Evolutionary conservation across 2,888 invertebrate genomes (phyloP).

Genomic region (Conus canariensis): DNA sequence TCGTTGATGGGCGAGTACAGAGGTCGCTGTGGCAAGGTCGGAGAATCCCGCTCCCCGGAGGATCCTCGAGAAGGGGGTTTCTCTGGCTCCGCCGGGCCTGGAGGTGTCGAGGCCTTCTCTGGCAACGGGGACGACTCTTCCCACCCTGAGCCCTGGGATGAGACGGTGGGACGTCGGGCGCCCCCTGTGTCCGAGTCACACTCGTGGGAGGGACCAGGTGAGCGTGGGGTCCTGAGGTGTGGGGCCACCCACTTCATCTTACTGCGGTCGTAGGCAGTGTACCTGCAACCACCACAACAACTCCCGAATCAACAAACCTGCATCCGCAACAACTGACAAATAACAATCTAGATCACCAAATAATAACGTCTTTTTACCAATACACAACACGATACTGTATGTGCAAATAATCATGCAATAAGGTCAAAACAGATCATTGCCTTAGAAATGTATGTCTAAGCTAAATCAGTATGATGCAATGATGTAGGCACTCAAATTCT

Average conservation of each 20-base stretch:
- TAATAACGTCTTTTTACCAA: no score
- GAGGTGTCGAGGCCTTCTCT: neutral
- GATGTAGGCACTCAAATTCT: no score
- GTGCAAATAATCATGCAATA: no score
- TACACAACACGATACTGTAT: no score
- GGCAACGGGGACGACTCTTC: neutral
- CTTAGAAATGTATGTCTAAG: no score
- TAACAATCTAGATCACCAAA: no score
- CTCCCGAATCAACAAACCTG: no score
- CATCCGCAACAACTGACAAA: no score
- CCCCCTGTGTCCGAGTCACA: conserved; percentile 17
- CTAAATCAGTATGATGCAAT: no score
- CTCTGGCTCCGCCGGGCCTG: neutral
- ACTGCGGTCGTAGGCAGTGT: conserved; percentile 25
- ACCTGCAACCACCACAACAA: neutral
- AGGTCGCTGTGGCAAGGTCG: conserved; percentile 16
- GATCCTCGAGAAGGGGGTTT: neutral
- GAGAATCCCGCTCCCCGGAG: neutral
- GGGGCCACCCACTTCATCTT: conserved; percentile 39
- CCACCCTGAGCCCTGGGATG: neutral
- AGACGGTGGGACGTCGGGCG: neutral
- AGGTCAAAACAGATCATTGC: no score
- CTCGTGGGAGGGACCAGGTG: conserved; percentile 15
- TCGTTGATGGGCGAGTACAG: conserved; percentile 42
- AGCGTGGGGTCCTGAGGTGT: neutral